Evolutionary conservation across 2,888 invertebrate genomes (phyloP).

Genomic region (Maniola hyperantus): DNA sequence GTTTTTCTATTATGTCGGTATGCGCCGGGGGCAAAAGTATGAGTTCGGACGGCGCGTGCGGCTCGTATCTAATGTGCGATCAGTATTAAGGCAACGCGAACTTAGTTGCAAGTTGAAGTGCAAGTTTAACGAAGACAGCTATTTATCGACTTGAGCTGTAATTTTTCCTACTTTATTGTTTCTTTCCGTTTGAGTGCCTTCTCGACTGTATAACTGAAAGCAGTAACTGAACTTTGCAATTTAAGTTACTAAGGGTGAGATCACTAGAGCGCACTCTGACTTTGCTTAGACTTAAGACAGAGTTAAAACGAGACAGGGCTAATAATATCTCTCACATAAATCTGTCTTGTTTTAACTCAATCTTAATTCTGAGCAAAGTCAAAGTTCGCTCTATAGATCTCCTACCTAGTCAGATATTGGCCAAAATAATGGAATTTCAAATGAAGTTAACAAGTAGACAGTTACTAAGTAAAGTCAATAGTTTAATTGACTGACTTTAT

Average conservation of each 20-base stretch:
- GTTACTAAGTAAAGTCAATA: neutral
- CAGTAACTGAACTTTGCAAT: conserved; percentile 1
- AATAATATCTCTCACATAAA: too few species aligned
- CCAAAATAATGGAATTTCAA: neutral
- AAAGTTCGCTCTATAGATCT: too few species aligned
- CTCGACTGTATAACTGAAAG: conserved; percentile 10
- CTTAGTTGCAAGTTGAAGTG: conserved; percentile 20
- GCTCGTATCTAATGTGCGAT: neutral
- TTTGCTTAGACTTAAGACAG: too few species aligned
- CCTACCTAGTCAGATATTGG: too few species aligned
- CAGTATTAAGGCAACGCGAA: conserved; percentile 22
- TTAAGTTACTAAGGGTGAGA: too few species aligned
- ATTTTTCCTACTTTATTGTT: conserved; percentile 30
- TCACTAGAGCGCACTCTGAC: too few species aligned
- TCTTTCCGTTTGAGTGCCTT: conserved; percentile 9
- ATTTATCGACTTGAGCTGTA: conserved; percentile 36
- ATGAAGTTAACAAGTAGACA: neutral
- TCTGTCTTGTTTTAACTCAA: too few species aligned
- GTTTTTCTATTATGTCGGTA: too few species aligned
- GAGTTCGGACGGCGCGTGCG: neutral
- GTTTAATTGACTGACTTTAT: neutral
- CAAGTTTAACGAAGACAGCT: conserved; percentile 34
- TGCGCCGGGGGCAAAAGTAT: too few species aligned
- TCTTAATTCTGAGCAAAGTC: too few species aligned
- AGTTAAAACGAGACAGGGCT: too few species aligned